These are phyloP conservation scores for Oncorhynchus nerka DNA, from an alignment of 2,113 vertebrate species.

Conservation along the genomic window DNA sequence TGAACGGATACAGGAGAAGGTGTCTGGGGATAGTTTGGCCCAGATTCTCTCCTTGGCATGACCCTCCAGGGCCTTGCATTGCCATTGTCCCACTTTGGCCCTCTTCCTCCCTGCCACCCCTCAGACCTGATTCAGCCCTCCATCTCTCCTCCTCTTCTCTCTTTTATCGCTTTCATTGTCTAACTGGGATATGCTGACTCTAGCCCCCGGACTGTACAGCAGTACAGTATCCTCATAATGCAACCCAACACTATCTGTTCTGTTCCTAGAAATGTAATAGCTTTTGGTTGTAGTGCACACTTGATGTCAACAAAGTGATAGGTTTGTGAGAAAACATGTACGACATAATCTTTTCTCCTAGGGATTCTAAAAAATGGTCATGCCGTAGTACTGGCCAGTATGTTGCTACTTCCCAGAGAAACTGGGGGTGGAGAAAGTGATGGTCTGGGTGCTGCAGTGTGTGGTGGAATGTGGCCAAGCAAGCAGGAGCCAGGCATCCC, in stretches of 20 bases:
- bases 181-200: constrained; percentile 24
- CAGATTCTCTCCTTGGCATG: constrained; percentile 47
- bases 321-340: not conserved
- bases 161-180: constrained; percentile 17
- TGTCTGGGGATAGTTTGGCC: constrained; percentile 63
- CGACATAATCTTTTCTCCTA: not conserved
- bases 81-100: constrained; percentile 67
- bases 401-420: not conserved
- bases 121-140: constrained; percentile 12
- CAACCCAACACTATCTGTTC: constrained; percentile 1
- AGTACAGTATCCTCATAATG: constrained; percentile 26
- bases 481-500: not conserved
- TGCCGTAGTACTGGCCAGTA: not conserved
- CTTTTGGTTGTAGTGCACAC: not conserved
- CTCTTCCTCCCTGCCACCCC: not conserved
- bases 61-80: constrained; percentile 41
- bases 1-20: constrained; percentile 39
- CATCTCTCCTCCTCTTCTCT: constrained; percentile 19
- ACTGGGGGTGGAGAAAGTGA: not conserved
- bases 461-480: not conserved
- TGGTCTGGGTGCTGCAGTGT: not conserved
- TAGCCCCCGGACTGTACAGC: constrained; percentile 14
- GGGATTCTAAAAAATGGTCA: not conserved
- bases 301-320: not conserved
- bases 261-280: not conserved